Conservation (phyloP, 1,140 invertebrate genomes). For the Formica selysi region DNA sequence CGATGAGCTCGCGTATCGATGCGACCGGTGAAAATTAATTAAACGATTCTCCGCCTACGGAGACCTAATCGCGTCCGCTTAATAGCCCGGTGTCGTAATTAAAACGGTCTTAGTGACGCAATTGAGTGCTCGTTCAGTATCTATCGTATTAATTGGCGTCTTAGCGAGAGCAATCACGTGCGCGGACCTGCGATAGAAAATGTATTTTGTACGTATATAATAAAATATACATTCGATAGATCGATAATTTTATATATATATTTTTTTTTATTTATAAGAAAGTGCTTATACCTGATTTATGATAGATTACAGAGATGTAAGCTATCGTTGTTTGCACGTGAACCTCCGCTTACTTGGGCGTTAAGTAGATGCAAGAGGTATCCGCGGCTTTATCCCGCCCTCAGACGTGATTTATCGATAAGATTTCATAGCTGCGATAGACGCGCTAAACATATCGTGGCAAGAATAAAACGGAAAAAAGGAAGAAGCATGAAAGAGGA, state of each 20-base stretch:
- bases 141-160: slow-evolving; percentile 52
- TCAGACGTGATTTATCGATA: slow-evolving; percentile 59
- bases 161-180: slow-evolving; percentile 25
- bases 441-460: neutral
- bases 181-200: neutral
- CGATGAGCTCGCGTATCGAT: slow-evolving; percentile 48
- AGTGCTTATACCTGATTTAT: neutral
- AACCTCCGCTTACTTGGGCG: neutral
- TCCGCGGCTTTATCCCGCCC: slow-evolving; percentile 1
- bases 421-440: slow-evolving; percentile 25
- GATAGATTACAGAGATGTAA: neutral
- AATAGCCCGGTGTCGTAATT: slow-evolving; percentile 47
- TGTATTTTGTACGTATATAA: neutral
- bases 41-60: slow-evolving; percentile 29
- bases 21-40: slow-evolving; percentile 65
- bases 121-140: slow-evolving; percentile 48
- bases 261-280: neutral
- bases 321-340: neutral
- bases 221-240: neutral
- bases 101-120: slow-evolving; percentile 57
- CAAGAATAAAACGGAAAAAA: slow-evolving; percentile 25
- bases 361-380: slow-evolving; percentile 27
- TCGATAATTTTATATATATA: neutral
- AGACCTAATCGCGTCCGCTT: slow-evolving; percentile 6
- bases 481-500: neutral